Conservation (phyloP, 2,113 vertebrate species). For the Cyprinodon tularosa region DNA sequence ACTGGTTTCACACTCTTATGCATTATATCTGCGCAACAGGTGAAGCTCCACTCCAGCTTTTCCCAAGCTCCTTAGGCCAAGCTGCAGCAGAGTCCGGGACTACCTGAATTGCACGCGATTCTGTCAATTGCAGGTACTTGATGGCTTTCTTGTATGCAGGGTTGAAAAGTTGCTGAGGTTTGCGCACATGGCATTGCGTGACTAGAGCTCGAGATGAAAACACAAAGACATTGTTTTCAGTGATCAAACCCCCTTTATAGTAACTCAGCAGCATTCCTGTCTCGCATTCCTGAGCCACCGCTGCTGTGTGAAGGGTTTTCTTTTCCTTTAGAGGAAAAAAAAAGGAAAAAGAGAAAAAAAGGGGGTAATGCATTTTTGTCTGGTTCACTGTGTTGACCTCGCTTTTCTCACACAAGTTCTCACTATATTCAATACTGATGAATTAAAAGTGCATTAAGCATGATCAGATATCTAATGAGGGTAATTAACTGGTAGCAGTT, state of each 20-base stretch:
- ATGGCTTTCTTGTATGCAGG: constrained; percentile 73
- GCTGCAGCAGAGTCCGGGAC: constrained; percentile 69
- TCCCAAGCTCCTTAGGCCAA: constrained; percentile 54
- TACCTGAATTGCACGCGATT: constrained; percentile 81
- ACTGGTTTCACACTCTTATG: background rate
- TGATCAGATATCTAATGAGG: constrained; percentile 25
- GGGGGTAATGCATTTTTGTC: constrained; percentile 41
- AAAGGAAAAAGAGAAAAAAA: constrained; percentile 25
- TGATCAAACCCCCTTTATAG: constrained; percentile 81
- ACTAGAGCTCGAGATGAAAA: constrained; percentile 79
- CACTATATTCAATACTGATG: constrained; percentile 31
- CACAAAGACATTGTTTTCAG: constrained; percentile 81
- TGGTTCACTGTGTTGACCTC: constrained; percentile 40
- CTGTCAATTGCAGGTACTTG: constrained; percentile 81
- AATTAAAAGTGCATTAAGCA: constrained; percentile 39
- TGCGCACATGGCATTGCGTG: constrained; percentile 79
- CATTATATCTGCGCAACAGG: constrained; percentile 5
- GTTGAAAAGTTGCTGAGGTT: constrained; percentile 73
- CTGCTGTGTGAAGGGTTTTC: constrained; percentile 61
- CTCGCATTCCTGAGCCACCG: constrained; percentile 82
- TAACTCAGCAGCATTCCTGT: constrained; percentile 84
- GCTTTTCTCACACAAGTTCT: background rate
- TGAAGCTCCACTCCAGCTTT: constrained; percentile 63
- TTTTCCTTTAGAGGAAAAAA: constrained; percentile 48
- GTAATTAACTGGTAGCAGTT: constrained; percentile 30